Conservation (phyloP, 1,140 invertebrate genomes). For the Aphis gossypii region DNA sequence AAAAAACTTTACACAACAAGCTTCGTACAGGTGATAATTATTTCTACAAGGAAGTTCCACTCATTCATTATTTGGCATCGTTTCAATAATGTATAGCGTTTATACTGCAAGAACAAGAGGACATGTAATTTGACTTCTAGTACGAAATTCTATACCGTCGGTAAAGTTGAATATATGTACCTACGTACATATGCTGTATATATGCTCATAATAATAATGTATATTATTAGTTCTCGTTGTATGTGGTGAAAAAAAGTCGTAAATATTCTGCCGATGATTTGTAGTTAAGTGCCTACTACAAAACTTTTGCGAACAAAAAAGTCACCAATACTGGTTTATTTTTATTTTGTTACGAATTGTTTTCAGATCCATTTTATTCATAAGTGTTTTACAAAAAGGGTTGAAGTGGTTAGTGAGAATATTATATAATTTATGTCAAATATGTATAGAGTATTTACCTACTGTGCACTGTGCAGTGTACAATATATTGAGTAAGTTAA, state of each 20-base stretch:
- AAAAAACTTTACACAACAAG: not conserved
- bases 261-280: slow-evolving; percentile 11
- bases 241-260: not conserved
- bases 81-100: slow-evolving; percentile 1
- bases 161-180: not conserved
- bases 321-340: not conserved
- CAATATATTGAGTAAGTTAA: too few species aligned
- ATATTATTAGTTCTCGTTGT: not conserved
- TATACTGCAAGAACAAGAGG: not conserved
- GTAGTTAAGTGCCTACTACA: not conserved
- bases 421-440: not conserved
- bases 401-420: not conserved
- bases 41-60: not conserved
- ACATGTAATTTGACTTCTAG: not conserved
- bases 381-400: not conserved
- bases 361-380: not conserved
- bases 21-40: not conserved
- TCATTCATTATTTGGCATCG: not conserved
- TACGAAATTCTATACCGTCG: not conserved
- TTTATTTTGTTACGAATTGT: slow-evolving; percentile 5
- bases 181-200: not conserved
- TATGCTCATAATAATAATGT: not conserved
- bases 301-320: not conserved
- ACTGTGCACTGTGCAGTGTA: too few species aligned
- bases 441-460: too few species aligned